Base-by-base conservation (phyloP, 2,888 invertebrate species). In the Gryllus longicercus region DNA sequence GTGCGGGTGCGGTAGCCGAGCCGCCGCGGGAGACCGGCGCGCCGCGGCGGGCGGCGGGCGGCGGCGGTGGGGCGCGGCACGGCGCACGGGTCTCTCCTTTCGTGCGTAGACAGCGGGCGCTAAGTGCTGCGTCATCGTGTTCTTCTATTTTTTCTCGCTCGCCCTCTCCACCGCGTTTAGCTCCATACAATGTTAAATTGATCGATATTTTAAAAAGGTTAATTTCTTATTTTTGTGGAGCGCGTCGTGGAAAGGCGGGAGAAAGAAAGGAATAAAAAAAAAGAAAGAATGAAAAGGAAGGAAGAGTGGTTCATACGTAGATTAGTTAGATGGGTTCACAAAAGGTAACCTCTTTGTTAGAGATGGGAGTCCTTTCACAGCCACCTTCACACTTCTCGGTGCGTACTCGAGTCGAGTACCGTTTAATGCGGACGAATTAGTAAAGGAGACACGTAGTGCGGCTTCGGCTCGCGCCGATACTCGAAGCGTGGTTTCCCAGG, bases 171-270 rank as follows among this genome's bases (percentile, higher is more conserved):
- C 63, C 16, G 63, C 63, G 16, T 63, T 63, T 63, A n/a, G 16
- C 63, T 63, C 63, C 63, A 63, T 11, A 63, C 63, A 63, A 63
- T 63, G 63, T 63, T 63, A 63, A 63, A 63, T 63, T 63, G 63
- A 63, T 63, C 63, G 63, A 63, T 63, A 63, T 63, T 63, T 63
- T 63, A 63, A n/a, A 63, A 63, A 63, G 63, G 63, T 63, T 63
- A 63, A 63, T 63, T 63, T 63, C 63, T 63, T 63, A 63, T 63
- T 63, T 63, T 63, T 63, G 63, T 63, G 63, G 63, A 63, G 63
- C 63, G 63, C n/a, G 63, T 63, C 63, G 63, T 63, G 63, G 16
- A n/a, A 14, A n/a, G 63, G 63, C 63, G 0, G 63, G 16, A 63
- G 63, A 63, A 63, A 38, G 38, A 38, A 38, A 38, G 38, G 38